Evolutionary conservation across 2,113 vertebrate genomes (phyloP).

Genomic region (Perccottus glenii): DNA sequence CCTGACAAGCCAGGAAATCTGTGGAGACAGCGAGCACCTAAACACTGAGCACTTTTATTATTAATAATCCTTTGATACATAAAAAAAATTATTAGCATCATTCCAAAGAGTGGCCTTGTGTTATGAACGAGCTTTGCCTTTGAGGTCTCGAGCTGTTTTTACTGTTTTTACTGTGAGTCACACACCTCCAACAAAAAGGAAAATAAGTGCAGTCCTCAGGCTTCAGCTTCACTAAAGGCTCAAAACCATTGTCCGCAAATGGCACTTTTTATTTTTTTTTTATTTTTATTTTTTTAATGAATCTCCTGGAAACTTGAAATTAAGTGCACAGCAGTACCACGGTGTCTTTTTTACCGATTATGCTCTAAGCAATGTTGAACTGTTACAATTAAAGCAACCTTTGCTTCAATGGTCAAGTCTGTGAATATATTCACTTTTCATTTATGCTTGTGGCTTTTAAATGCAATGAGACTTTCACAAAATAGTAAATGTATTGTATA

Average conservation of each 20-base stretch:
- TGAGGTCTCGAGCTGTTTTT: constrained; percentile 24
- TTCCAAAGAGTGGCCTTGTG: constrained; percentile 77
- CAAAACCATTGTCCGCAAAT: constrained; percentile 40
- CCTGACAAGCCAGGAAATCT: constrained; percentile 42
- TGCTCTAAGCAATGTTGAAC: constrained; percentile 31
- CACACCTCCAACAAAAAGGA: constrained; percentile 36
- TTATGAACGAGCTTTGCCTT: constrained; percentile 17
- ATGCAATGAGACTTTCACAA: constrained; percentile 30
- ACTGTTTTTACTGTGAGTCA: constrained; percentile 48
- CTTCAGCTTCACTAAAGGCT: constrained; percentile 37
- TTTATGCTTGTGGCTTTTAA: constrained; percentile 14
- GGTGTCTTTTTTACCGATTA: constrained; percentile 31
- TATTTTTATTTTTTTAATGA: constrained; percentile 32
- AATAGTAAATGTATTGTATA: constrained; percentile 27
- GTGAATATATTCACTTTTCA: constrained; percentile 44
- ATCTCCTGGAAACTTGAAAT: constrained; percentile 75
- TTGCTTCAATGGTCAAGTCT: constrained; percentile 56
- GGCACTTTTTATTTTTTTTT: constrained; percentile 25
- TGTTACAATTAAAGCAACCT: constrained; percentile 67
- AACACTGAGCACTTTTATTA: constrained; percentile 73
- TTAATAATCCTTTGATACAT: constrained; percentile 41
- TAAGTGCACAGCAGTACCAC: constrained; percentile 29
- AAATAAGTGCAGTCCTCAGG: constrained; percentile 27
- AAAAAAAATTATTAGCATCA: constrained; percentile 65
- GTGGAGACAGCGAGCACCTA: constrained; percentile 53